Evolutionary conservation across 2,113 vertebrate species (phyloP).

Genomic region (Chitala chitala): DNA sequence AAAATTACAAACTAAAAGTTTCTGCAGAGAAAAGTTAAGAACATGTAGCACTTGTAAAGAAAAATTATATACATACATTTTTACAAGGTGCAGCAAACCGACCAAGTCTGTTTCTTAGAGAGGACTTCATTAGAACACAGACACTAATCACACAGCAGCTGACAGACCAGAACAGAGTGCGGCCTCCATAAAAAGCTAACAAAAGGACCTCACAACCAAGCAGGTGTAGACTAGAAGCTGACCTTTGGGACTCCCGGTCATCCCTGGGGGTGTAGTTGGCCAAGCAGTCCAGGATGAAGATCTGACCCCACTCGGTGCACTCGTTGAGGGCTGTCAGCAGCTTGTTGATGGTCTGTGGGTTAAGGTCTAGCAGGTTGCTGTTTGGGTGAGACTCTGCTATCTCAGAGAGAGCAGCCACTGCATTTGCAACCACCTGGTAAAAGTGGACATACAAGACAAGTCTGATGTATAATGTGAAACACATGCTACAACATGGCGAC

Average conservation of each 20-base stretch:
- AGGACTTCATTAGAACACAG: no score
- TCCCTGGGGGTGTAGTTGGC: conserved; percentile 95
- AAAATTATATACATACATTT: no score
- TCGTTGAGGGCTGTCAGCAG: conserved; percentile 92
- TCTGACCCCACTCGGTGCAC: conserved; percentile 98
- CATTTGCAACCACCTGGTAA: conserved; percentile 90
- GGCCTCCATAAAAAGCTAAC: no score
- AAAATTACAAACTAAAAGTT: no score
- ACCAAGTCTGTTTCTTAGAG: no score
- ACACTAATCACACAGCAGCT: no score
- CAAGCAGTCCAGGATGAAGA: conserved; percentile 96
- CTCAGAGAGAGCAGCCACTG: conserved; percentile 90
- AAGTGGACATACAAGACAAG: neutral
- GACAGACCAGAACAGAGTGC: no score
- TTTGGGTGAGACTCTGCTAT: conserved; percentile 95
- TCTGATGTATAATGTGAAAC: neutral
- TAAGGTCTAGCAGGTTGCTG: conserved; percentile 93
- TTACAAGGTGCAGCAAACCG: no score
- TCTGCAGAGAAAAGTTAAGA: no score
- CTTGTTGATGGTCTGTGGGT: conserved; percentile 98
- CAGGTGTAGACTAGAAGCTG: conserved; percentile 19
- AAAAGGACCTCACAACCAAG: neutral
- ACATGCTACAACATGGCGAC: neutral
- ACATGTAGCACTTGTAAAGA: no score
- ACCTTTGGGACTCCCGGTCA: conserved; percentile 97